phyloP scores from a whole-genome alignment of 2,888 invertebrate species.

The Lasioglossum marginatum region DNA sequence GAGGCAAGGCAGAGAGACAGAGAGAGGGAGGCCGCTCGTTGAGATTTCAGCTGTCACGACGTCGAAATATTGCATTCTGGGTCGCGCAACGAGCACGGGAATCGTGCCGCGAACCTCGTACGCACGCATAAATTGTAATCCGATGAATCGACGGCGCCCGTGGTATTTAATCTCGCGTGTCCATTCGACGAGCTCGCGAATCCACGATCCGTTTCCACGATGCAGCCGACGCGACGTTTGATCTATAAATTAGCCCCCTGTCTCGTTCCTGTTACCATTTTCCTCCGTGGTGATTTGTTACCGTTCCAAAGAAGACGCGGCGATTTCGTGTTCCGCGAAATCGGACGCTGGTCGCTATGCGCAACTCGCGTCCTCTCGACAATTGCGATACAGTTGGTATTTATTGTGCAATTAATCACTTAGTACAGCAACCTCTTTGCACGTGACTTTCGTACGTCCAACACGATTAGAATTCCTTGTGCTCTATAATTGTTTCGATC shows the following conservation, averaged over 20 bases:
- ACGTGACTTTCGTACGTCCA: neutral
- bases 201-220: constrained; percentile 16
- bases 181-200: constrained; percentile 14
- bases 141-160: constrained; percentile 44
- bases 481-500: neutral
- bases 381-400: neutral
- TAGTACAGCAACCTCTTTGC: neutral
- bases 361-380: neutral
- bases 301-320: neutral
- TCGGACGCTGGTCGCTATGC: neutral
- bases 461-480: neutral
- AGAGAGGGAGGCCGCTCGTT: constrained; percentile 32
- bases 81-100: constrained; percentile 24
- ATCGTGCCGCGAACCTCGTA: constrained; percentile 24
- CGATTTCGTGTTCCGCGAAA: neutral
- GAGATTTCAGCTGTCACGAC: constrained; percentile 65
- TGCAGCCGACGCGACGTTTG: constrained; percentile 17
- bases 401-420: neutral
- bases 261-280: constrained; percentile 2
- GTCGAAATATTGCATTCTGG: constrained; percentile 52
- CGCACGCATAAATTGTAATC: constrained; percentile 47
- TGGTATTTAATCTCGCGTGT: constrained; percentile 32
- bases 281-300: neutral
- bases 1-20: constrained; percentile 28
- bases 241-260: constrained; percentile 16